Percentiles rank a stretch among this genome's conserved stretches.
These are phyloP conservation scores for Hippolais icterina DNA, from an alignment of 2,113 vertebrate genomes.

Conservation along the genomic window DNA sequence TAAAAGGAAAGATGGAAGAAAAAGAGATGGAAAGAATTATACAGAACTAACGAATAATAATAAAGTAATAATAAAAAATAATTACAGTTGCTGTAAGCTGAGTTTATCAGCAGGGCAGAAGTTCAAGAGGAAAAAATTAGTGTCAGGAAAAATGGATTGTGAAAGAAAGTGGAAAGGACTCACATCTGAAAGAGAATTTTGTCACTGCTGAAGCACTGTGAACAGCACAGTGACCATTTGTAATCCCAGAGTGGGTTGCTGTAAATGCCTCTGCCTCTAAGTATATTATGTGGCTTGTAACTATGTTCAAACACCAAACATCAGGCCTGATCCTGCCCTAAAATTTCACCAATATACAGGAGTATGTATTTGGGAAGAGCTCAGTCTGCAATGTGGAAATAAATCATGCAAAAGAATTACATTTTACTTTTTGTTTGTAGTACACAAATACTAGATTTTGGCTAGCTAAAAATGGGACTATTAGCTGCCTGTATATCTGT, in stretches of 20 bases:
- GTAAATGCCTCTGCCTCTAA: neutral
- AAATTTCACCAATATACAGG: neutral
- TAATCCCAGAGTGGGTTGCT: neutral
- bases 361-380: neutral
- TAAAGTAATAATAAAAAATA: neutral
- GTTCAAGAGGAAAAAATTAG: neutral
- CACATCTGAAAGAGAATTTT: neutral
- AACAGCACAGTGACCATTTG: neutral
- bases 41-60: neutral
- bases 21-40: neutral
- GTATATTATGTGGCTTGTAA: neutral
- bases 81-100: neutral
- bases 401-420: neutral
- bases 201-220: neutral
- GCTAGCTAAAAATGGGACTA: neutral
- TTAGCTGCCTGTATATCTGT: neutral
- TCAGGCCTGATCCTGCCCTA: neutral
- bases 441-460: neutral
- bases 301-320: neutral
- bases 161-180: neutral
- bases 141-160: neutral
- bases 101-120: neutral
- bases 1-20: neutral
- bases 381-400: neutral
- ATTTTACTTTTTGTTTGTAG: neutral